These are phyloP conservation scores for Cyprinodon diabolis DNA, from an alignment of 2,797 vertebrate genomes.

Conservation along the genomic window DNA sequence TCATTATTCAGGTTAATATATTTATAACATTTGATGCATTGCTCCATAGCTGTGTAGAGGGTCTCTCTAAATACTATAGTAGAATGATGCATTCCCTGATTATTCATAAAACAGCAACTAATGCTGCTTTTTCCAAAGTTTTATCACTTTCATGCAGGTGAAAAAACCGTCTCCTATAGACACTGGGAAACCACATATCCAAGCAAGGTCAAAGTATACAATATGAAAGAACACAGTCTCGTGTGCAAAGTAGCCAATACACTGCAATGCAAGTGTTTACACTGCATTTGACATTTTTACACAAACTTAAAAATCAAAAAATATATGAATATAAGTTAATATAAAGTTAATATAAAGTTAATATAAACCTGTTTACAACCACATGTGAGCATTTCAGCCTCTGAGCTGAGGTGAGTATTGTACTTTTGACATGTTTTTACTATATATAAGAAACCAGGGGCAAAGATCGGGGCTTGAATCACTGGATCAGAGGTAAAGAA, in stretches of 20 bases:
- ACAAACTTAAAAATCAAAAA: not conserved
- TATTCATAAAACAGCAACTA: not conserved
- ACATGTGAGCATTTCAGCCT: not conserved
- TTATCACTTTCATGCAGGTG: not conserved
- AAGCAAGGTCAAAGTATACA: not conserved
- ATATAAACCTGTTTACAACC: too few relatives aligned
- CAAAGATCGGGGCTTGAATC: constrained; percentile 41
- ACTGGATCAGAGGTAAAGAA: constrained; percentile 43
- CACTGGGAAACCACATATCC: not conserved
- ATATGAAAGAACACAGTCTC: not conserved
- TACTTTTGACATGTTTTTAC: constrained; percentile 24
- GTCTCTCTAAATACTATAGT: not conserved
- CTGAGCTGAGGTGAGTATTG: constrained; percentile 32
- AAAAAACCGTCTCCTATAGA: not conserved
- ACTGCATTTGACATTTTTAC: not conserved
- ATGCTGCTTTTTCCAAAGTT: not conserved
- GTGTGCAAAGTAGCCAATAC: not conserved
- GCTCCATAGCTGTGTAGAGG: not conserved
- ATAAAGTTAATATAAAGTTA: too few relatives aligned
- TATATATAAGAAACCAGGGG: not conserved
- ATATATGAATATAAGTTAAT: too few relatives aligned
- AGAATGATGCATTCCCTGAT: not conserved
- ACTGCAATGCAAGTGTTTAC: not conserved
- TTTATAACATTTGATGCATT: not conserved
- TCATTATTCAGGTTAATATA: not conserved